These are phyloP conservation scores for western clawed frog (Xenopus tropicalis) DNA, from an alignment of 2,113 vertebrate species.

Conservation along the genomic window DNA sequence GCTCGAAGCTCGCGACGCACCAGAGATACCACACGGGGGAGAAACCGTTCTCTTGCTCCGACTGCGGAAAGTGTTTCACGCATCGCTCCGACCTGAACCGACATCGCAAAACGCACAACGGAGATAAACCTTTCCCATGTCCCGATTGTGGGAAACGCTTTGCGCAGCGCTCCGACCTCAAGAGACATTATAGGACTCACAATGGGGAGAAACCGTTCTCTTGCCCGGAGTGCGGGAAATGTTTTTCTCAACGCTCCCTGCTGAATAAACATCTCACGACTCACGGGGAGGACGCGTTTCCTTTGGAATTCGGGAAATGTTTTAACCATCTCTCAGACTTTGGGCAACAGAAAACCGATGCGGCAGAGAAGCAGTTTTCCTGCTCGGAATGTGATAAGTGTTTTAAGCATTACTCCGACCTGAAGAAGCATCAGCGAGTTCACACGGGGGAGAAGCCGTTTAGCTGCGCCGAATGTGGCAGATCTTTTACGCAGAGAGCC, in stretches of 20 bases:
- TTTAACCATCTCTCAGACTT: slow-evolving; percentile 42
- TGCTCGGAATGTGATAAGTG: slow-evolving; percentile 59
- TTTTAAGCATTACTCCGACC: slow-evolving; percentile 57
- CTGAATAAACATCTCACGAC: slow-evolving; percentile 55
- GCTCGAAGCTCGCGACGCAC: neutral
- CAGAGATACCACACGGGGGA: neutral
- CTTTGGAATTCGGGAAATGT: slow-evolving; percentile 49
- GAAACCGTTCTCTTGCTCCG: neutral
- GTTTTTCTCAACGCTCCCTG: slow-evolving; percentile 53
- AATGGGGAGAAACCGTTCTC: slow-evolving; percentile 48
- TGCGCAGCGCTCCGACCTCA: slow-evolving; percentile 17
- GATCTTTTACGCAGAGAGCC: no score
- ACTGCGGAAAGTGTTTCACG: slow-evolving; percentile 18
- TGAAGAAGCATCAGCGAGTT: slow-evolving; percentile 48
- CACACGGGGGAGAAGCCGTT: neutral
- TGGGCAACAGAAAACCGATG: slow-evolving; percentile 51
- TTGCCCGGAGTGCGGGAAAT: slow-evolving; percentile 48
- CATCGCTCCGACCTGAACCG: neutral
- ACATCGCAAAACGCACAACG: slow-evolving; percentile 29
- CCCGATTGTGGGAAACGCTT: neutral
- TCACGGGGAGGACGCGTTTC: slow-evolving; percentile 50
- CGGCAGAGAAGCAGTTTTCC: slow-evolving; percentile 58
- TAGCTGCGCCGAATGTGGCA: no score
- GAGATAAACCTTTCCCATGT: neutral
- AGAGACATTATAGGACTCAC: slow-evolving; percentile 39